Evolutionary conservation across 1,140 invertebrate species (phyloP), one percentile per base, ranked within the genome.

Genomic region (Cotesia vestalis): DNA sequence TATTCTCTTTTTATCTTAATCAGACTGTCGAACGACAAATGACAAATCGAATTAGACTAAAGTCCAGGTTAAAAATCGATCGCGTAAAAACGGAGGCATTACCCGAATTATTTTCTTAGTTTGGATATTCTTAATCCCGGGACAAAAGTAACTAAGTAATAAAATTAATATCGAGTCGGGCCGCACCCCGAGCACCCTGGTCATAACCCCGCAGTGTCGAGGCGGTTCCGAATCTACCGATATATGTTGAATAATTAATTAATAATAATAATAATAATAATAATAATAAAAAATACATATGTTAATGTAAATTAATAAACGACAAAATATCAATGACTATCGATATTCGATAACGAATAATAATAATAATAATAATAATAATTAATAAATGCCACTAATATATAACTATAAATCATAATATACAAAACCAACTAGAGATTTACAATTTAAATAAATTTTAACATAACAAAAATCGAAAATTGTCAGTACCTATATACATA

Each of bases 201-300:
- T 69, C 66, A 73, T 66, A 69, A 73, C 40, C 72, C 72, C 60
- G 52, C 66, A 69, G 72, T 73, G 72, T 73, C 61, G 66, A 69
- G 60, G 61, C 69, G 59, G 69, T 64, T 63, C 69, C 34, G 61
- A 62, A 64, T 36, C 64, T 66, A 61, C 69, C 61, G 6, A 66
- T 71, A 66, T 71, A 20, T 46, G 34, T 53, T 66, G 4, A 59
- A 27, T 20, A 20, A 20, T 20, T 27, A 59, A 27, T 11, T 20
- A 8, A 4, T 8, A 27, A 20, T 59, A 8, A 59, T 4, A 17
- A 20, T 4, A 34, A 59, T 20, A 6, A 4, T 8, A 20, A 20
- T 59, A 6, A 59, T 4, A 17, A 20, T 4, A 34, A 59, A 35
- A 59, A 59, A 20, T 8, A 27, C 4, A 59, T 9, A 17, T 20